phyloP scores from a whole-genome alignment of 1,140 invertebrate genomes.

The Probaryconus sp. region DNA sequence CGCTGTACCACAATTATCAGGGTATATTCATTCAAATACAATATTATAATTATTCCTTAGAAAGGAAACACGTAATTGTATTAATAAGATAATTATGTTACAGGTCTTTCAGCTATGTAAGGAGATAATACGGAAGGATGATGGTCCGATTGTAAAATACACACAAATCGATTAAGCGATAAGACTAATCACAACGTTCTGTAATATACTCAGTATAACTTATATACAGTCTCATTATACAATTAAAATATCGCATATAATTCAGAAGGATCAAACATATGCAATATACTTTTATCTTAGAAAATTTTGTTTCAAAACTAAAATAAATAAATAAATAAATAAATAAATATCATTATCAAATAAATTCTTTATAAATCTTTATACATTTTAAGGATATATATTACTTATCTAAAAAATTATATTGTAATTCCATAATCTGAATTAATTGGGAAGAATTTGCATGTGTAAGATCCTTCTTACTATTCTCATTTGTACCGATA shows the following conservation, averaged over 20 bases:
- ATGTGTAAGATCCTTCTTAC: too few species aligned
- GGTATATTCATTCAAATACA: slow-evolving; percentile 35
- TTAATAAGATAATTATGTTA: slow-evolving; percentile 5
- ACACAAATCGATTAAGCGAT: slow-evolving; percentile 69
- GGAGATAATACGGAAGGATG: slow-evolving; percentile 28
- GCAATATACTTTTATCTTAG: too few species aligned
- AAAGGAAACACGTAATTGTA: too few species aligned
- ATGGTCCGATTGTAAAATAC: slow-evolving; percentile 68
- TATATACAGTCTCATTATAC: slow-evolving; percentile 63
- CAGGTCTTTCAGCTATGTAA: slow-evolving; percentile 36
- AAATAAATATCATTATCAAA: too few species aligned
- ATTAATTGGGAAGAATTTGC: too few species aligned
- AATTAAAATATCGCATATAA: slow-evolving; percentile 57
- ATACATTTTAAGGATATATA: too few species aligned
- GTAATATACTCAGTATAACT: slow-evolving; percentile 72
- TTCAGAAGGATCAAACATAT: too few species aligned
- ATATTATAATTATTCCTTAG: not conserved
- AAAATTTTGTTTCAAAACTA: too few species aligned
- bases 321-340: too few species aligned
- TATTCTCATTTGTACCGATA: slow-evolving; percentile 65
- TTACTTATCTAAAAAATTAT: too few species aligned
- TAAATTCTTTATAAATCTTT: too few species aligned
- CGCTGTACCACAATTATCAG: slow-evolving; percentile 54
- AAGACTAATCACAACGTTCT: slow-evolving; percentile 68
- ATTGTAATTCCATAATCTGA: too few species aligned